A percentile compares a stretch with the other conserved stretches of the same genome.
Conservation (phyloP, 2,797 vertebrate genomes). For the Silurus lanzhouensis region DNA sequence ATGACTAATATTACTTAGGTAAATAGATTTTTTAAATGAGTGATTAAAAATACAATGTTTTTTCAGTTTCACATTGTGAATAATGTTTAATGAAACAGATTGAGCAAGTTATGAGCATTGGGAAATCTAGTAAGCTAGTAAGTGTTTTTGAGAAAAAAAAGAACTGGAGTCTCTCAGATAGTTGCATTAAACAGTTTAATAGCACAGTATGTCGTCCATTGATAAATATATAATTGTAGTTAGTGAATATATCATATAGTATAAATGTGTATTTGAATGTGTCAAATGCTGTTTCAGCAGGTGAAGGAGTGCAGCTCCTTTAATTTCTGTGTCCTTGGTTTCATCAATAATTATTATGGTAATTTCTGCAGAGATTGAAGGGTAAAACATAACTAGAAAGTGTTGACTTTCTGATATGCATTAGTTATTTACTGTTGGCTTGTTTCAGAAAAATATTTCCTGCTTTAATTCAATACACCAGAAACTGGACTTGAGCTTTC, state of each 20-base stretch:
- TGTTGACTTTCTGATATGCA: background rate
- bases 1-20: background rate
- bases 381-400: background rate
- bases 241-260: background rate
- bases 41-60: background rate
- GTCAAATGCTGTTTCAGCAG: background rate
- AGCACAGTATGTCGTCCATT: background rate
- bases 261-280: background rate
- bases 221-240: background rate
- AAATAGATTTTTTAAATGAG: background rate
- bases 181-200: background rate
- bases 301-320: background rate
- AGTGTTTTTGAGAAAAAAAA: background rate
- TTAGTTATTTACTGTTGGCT: background rate
- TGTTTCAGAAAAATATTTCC: background rate
- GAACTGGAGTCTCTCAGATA: background rate
- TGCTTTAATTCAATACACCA: background rate
- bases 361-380: background rate
- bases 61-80: background rate
- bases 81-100: background rate
- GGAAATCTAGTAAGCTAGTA: background rate
- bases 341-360: background rate
- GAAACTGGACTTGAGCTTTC: background rate
- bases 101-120: background rate
- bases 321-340: background rate